phyloP scores from a whole-genome alignment of 2,888 invertebrate species.

The Suillia variegata region DNA sequence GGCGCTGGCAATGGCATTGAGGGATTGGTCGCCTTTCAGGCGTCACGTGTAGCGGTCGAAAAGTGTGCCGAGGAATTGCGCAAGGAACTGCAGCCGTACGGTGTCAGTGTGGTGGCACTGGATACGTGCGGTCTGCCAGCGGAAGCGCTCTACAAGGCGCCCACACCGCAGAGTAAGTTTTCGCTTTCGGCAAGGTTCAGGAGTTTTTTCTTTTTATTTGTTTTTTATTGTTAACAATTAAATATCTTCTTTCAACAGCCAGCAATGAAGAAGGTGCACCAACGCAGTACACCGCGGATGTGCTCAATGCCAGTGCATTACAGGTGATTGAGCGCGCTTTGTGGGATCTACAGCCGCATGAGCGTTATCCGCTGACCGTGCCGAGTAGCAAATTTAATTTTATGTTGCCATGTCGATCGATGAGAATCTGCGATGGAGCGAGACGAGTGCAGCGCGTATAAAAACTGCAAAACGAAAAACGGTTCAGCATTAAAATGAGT shows the following conservation, averaged over 20 bases:
- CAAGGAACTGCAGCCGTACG: constrained; percentile 71
- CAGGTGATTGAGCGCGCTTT: constrained; percentile 70
- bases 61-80: constrained; percentile 78
- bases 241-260: constrained; percentile 37
- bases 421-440: constrained; percentile 39
- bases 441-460: constrained; percentile 40
- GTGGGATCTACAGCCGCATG: constrained; percentile 65
- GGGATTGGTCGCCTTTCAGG: constrained; percentile 66
- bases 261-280: constrained; percentile 66
- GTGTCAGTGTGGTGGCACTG: constrained; percentile 76
- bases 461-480: not conserved
- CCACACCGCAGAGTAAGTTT: constrained; percentile 63
- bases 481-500: not conserved
- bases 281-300: constrained; percentile 69
- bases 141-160: constrained; percentile 70
- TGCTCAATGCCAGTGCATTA: constrained; percentile 67
- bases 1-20: constrained; percentile 50
- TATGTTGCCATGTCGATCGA: constrained; percentile 61
- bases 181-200: not conserved
- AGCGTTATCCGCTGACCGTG: constrained; percentile 59
- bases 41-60: constrained; percentile 77
- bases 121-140: constrained; percentile 74
- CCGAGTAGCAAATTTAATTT: constrained; percentile 58
- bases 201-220: constrained; percentile 22
- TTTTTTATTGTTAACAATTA: constrained; percentile 19